These are phyloP conservation scores for Latrodectus elegans DNA, from an alignment of 2,888 invertebrate genomes.

Conservation along the genomic window DNA sequence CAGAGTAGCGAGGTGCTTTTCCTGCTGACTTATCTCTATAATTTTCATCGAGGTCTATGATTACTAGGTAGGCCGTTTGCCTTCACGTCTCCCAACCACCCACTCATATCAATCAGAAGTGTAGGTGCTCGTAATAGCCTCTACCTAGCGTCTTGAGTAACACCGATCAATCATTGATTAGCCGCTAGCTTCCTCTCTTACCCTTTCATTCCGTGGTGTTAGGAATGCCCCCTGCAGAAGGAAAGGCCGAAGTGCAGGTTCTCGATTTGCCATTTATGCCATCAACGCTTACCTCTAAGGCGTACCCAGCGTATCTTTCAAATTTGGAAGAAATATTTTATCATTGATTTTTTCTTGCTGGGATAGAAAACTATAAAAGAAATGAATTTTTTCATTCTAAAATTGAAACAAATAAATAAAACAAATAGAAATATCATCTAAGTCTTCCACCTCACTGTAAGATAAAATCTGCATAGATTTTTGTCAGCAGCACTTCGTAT, in stretches of 20 bases:
- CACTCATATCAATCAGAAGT: slow-evolving; percentile 57
- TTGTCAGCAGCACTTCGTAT: no score
- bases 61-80: slow-evolving; percentile 45
- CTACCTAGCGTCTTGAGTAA: slow-evolving; percentile 66
- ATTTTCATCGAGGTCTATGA: slow-evolving; percentile 54
- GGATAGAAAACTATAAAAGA: no score
- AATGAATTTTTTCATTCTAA: no score
- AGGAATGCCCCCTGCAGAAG: slow-evolving; percentile 4
- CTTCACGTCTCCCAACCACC: slow-evolving; percentile 3
- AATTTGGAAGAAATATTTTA: neutral
- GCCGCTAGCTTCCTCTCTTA: slow-evolving; percentile 25
- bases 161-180: slow-evolving; percentile 69
- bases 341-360: neutral
- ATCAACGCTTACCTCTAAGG: slow-evolving; percentile 2
- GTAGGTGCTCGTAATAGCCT: slow-evolving; percentile 50
- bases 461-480: no score
- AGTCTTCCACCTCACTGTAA: no score
- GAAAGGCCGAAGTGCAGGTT: slow-evolving; percentile 2
- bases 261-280: neutral
- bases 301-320: neutral
- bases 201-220: slow-evolving; percentile 23
- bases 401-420: no score
- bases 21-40: slow-evolving; percentile 36
- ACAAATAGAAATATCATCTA: no score
- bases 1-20: slow-evolving; percentile 41